Conservation (phyloP, 1,140 invertebrate genomes). For the Helicoverpa zea region DNA sequence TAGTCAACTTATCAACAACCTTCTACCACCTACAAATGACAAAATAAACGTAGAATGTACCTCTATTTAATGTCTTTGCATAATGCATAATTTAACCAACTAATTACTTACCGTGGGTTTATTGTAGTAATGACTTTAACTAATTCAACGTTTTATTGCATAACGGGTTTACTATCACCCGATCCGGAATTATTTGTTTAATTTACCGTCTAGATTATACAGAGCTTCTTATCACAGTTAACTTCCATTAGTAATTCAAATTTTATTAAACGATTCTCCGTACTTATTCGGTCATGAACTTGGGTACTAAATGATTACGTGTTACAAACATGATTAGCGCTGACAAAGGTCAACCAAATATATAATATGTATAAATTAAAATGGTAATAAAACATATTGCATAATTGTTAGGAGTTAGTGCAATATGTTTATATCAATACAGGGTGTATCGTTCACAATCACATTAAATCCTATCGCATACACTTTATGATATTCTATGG, state of each 20-base stretch:
- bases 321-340: not conserved
- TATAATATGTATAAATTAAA: not conserved
- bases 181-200: slow-evolving; percentile 47
- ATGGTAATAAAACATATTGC: not conserved
- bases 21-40: no score
- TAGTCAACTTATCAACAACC: no score
- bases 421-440: no score
- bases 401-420: not conserved
- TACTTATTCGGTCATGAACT: not conserved
- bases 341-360: slow-evolving; percentile 20
- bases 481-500: no score
- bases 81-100: not conserved
- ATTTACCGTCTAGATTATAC: slow-evolving; percentile 45
- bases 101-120: not conserved
- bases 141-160: slow-evolving; percentile 42
- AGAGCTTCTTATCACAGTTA: slow-evolving; percentile 40
- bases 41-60: no score
- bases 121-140: slow-evolving; percentile 39
- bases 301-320: slow-evolving; percentile 15
- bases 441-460: no score
- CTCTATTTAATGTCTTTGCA: no score
- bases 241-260: slow-evolving; percentile 38
- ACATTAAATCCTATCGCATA: no score
- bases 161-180: slow-evolving; percentile 51
- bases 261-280: slow-evolving; percentile 23